A percentile compares a stretch with the other conserved stretches of the same genome.
These are phyloP conservation scores for Lathamus discolor DNA, from an alignment of 2,113 vertebrate species.

Conservation along the genomic window DNA sequence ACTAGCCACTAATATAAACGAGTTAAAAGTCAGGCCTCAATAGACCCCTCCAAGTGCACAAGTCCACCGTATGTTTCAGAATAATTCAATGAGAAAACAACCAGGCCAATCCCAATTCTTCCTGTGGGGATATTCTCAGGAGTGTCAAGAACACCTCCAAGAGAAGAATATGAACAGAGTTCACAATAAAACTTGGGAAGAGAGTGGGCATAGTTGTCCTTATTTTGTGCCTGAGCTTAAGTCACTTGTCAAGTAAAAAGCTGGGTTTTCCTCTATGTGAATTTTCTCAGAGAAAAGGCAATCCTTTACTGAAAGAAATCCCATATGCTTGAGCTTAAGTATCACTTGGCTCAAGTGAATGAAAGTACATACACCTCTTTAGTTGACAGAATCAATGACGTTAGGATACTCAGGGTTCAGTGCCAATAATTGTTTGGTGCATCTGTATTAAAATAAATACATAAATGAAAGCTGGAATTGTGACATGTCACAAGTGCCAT, in stretches of 20 bases:
- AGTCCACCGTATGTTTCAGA: neutral
- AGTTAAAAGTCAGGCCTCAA: neutral
- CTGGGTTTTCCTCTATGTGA: neutral
- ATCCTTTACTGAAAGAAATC: neutral
- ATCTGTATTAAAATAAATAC: neutral
- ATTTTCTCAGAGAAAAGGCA: neutral
- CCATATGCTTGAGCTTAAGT: neutral
- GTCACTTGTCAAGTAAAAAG: neutral
- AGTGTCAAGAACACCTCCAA: neutral
- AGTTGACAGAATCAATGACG: neutral
- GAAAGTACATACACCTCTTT: neutral
- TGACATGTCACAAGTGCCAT: neutral
- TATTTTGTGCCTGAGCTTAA: neutral
- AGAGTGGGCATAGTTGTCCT: neutral
- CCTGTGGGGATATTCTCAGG: neutral
- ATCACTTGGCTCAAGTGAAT: neutral
- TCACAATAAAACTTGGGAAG: neutral
- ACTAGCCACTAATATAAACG: neutral
- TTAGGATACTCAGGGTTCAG: neutral
- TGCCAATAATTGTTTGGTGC: neutral
- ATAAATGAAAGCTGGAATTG: neutral
- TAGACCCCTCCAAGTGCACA: neutral
- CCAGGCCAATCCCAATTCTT: neutral
- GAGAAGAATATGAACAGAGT: neutral
- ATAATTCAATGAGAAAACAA: neutral